Evolutionary conservation across 2,797 vertebrate species (phyloP), one percentile per base, ranked within the genome.

Genomic region (Anguilla marmorata): DNA sequence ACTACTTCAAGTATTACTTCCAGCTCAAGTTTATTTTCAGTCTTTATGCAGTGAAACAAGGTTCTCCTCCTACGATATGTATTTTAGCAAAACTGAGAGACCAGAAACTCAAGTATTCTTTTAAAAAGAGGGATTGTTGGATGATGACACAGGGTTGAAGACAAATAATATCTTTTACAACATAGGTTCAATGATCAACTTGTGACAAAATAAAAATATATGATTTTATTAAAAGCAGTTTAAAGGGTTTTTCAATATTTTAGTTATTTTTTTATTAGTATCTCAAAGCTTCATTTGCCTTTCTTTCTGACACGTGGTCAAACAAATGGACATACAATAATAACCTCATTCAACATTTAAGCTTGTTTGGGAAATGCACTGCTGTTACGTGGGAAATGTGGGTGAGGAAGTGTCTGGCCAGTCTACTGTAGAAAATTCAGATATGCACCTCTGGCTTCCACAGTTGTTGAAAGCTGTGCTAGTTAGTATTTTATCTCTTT

Each of bases 351-450:
- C 56, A 69, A 86, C 41, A 86, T 14, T 66, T 66, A 24, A n/a
- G 60, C 58, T 3, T 86, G 85, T 86, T 86, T 66, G 56, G 58
- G 85, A 86, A 86, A 63, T 21, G 54, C 52, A 85, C 50, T 33
- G 84, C 84, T 86, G 56, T 48, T 45, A 45, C 56, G 27, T 45
- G 85, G 58, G 85, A 63, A 82, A 66, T 45, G 16, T 48, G 56
- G 56, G 56, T 5, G n/a, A 50, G 21, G 45, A 82, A 82, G 79
- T 82, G 79, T 82, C 79, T 48, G 45, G 45, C 2, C 74, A 82
- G 16, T 41, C 33, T 79, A 19, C 33, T 79, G 74, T 16, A 41
- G 12, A 45, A 45, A 79, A 79, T 79, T 12, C 37, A 41, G 37
- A 79, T 45, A 79, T 7, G 74, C 11, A 82, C 11, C 79, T n/a